Evolutionary conservation across 1,140 invertebrate genomes (phyloP).

Genomic region (Oryctes rhinoceros): DNA sequence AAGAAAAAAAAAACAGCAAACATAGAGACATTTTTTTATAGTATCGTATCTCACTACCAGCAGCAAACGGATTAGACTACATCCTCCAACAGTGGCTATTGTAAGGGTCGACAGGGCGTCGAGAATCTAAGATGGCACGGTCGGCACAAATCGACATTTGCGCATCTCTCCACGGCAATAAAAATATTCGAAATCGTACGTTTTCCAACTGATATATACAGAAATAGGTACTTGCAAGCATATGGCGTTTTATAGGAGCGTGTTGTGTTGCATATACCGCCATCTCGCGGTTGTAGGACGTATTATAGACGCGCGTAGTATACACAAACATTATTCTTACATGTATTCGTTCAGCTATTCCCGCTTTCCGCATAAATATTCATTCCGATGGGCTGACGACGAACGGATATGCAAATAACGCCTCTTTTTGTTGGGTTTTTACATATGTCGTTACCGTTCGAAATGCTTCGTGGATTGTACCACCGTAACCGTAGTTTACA

Average conservation of each 20-base stretch:
- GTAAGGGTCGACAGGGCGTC: neutral
- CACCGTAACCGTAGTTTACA: too few relatives aligned
- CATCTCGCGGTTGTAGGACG: neutral
- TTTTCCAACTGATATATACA: constrained; percentile 43
- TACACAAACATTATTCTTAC: too few relatives aligned
- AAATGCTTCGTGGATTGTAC: too few relatives aligned
- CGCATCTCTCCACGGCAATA: constrained; percentile 36
- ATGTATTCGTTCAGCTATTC: too few relatives aligned
- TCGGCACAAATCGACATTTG: constrained; percentile 38
- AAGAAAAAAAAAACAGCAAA: neutral
- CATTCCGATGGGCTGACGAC: too few relatives aligned
- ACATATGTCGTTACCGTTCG: too few relatives aligned
- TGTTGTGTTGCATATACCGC: neutral
- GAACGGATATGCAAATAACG: too few relatives aligned
- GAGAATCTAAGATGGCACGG: neutral
- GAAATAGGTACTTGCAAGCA: constrained; percentile 42
- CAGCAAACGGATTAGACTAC: neutral
- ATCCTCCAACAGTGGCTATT: neutral
- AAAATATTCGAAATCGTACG: constrained; percentile 39
- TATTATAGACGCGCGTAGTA: too few relatives aligned
- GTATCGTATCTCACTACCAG: neutral
- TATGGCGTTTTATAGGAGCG: constrained; percentile 25
- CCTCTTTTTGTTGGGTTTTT: too few relatives aligned
- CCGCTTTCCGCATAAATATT: too few relatives aligned
- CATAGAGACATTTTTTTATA: neutral